Base-by-base conservation (phyloP, 2,113 vertebrate species). In the Acrocephalus arundinaceus region DNA sequence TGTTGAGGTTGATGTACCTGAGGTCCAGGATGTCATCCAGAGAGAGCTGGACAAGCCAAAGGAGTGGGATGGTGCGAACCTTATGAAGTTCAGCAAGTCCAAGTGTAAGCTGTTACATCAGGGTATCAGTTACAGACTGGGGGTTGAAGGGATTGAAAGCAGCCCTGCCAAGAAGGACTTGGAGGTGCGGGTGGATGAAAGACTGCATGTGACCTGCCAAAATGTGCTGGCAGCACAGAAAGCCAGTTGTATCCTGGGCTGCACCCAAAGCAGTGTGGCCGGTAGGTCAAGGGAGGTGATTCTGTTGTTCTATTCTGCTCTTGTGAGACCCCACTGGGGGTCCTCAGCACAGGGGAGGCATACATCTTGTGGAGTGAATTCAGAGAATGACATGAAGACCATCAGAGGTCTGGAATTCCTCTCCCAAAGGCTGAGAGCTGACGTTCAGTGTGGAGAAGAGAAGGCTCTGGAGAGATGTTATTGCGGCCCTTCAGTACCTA, bases 191-290 rank as follows among this genome's bases (percentile, higher is more conserved):
- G 28, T 55, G 46, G 25, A 11, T 83, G 41, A 57, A 39, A 43
- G 31, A 27, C n/a, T 76, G 15, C 12, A 14, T 0, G 0, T 54
- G 58, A 72, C 23, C 21, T 1, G 1, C 6, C 37, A 58, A 13
- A 39, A 39, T 45, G 16, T 0, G 0, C 37, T 92, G 4, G 3
- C 27, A 84, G 48, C 39, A n/a, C 58, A 9, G 27, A 35, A 72
- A 18, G 19, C 48, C n/a, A 35, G 0, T 15, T 0, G 0, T 24
- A 11, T 54, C 19, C 22, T 70, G 41, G 45, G 33, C 49, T 45
- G 28, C 24, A 20, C 31, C 48, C 28, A 31, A 57, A 67, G 18
- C 2, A 78, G 3, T 0, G 0, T 46, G 28, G 11, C 14, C 39
- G 74, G 51, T 51, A 43, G 37, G 30, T 67, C 1, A 1, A 57